Evolutionary conservation across 2,888 invertebrate species (phyloP), one percentile per base, ranked within the genome.

Genomic region (Entomobrya proxima): DNA sequence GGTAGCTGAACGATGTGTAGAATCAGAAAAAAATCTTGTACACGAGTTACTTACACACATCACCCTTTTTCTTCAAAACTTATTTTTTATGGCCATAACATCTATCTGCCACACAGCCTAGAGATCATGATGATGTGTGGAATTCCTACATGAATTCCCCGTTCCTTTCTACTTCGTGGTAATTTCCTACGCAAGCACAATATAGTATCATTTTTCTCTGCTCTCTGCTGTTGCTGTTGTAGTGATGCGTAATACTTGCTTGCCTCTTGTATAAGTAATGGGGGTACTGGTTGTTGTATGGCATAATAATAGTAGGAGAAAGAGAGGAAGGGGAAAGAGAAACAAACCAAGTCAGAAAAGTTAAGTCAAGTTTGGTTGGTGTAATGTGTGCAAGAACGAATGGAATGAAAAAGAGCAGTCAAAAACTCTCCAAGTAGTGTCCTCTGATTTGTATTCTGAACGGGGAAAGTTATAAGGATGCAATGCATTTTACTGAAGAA

Each of bases 391-490:
- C 61, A 15, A 69, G 30, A 24, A n/a, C 37, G 2, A n/a, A 40
- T 15, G n/a, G 24, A 40, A 40, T 4, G 40, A 37, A 15, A 40
- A 37, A 11, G 40, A 37, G 67, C 67, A 61, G n/a, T n/a, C 15
- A 61, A n/a, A 30, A 52, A 52, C n/a, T 61, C 30, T 15, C 21
- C 15, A 4, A 30, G 6, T 30, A 3, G 13, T 37, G 69, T 44
- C 72, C 30, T 72, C 82, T 83, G 76, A 85, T 85, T 85, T 79
- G 85, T 85, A 85, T 85, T 85, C 85, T 64, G 44, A 50, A n/a
- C 64, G 47, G 37, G n/a, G 76, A n/a, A 79, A 61, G 79, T 72
- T 79, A 55, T 79, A 79, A 27, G 85, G 75, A 85, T 79, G 79
- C 64, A 74, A 74, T 85, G 79, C 85, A 85, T 79, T 79, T 79